Evolutionary conservation across 2,113 vertebrate genomes (phyloP).

Genomic region (Aldabrachelys gigantea): DNA sequence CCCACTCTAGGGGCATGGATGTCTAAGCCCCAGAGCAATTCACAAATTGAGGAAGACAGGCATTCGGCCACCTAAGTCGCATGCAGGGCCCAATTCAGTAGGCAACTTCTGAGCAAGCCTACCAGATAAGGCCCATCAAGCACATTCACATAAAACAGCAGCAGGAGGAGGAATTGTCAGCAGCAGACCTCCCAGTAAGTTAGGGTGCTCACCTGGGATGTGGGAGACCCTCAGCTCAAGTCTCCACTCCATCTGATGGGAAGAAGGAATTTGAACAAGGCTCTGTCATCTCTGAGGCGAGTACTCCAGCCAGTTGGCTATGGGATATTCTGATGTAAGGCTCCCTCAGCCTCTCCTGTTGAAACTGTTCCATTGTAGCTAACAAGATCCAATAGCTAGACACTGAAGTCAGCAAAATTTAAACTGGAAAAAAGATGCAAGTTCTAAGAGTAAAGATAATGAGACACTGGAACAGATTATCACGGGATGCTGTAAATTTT

Average conservation of each 20-base stretch:
- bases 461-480: conserved; percentile 38
- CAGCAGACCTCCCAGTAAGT: background rate
- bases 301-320: background rate
- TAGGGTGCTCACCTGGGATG: background rate
- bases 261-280: background rate
- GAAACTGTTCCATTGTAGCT: conserved; percentile 8
- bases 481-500: conserved; percentile 54
- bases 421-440: conserved; percentile 55
- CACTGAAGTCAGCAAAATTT: background rate
- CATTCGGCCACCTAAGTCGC: background rate
- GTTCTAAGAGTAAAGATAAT: conserved; percentile 42
- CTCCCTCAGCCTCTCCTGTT: background rate
- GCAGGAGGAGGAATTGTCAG: background rate
- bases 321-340: background rate
- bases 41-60: background rate
- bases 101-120: background rate
- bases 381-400: conserved; percentile 59
- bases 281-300: background rate
- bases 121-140: background rate
- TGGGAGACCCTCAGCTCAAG: background rate
- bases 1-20: background rate
- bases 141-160: background rate
- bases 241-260: background rate
- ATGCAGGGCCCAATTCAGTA: too few relatives aligned
- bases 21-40: background rate